Evolutionary conservation across 2,888 invertebrate genomes (phyloP).

Genomic region (Andrena trimmerana): DNA sequence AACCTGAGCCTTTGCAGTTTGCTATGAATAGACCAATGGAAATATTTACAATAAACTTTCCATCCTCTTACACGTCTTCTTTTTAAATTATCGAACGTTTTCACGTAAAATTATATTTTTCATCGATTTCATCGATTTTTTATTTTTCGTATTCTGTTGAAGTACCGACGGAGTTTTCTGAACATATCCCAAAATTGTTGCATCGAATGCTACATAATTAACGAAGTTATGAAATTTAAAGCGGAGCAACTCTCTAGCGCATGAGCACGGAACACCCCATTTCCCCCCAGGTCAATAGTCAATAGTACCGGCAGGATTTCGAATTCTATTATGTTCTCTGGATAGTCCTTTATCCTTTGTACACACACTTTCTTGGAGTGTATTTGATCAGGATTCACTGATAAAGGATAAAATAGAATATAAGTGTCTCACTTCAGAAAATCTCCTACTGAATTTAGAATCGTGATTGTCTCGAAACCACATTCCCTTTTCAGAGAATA

Average conservation of each 20-base stretch:
- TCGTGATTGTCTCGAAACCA: background rate
- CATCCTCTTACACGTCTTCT: too few relatives aligned
- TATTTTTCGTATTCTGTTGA: background rate
- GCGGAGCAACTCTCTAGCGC: background rate
- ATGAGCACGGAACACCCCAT: background rate
- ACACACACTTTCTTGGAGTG: constrained; percentile 6
- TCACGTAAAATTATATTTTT: too few relatives aligned
- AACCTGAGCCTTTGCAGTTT: too few relatives aligned
- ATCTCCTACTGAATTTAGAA: background rate
- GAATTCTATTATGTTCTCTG: constrained; percentile 6
- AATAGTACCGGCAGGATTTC: constrained; percentile 1
- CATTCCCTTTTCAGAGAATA: too few relatives aligned
- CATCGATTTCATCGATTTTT: background rate
- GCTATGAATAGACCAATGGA: too few relatives aligned
- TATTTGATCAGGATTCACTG: background rate
- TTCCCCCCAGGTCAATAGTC: constrained; percentile 2
- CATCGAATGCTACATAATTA: background rate
- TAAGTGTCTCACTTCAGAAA: constrained; percentile 9
- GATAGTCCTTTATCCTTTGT: background rate
- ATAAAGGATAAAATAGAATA: constrained; percentile 4
- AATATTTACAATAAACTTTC: too few relatives aligned
- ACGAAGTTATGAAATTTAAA: background rate
- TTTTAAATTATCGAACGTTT: too few relatives aligned
- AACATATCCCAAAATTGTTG: background rate
- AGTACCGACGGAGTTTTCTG: background rate